Conservation (phyloP, 2,113 vertebrate genomes). For the Sisor rabdophorus region DNA sequence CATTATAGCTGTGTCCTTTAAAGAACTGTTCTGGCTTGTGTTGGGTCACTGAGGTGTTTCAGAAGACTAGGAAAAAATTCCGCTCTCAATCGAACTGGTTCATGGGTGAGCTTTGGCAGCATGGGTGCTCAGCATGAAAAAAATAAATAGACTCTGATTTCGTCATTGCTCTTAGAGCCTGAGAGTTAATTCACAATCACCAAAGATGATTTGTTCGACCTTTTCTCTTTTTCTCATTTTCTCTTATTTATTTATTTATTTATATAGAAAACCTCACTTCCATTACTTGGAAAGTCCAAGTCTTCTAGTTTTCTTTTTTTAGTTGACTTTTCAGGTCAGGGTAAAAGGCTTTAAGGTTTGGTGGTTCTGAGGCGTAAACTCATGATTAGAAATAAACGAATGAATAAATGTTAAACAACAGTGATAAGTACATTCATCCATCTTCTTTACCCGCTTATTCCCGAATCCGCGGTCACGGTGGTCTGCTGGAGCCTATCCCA, state of each 20-base stretch:
- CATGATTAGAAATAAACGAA: too few species aligned
- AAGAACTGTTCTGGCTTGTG: background rate
- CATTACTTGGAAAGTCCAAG: constrained; percentile 6
- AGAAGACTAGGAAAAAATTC: constrained; percentile 11
- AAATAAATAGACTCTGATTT: constrained; percentile 44
- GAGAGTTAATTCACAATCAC: constrained; percentile 16
- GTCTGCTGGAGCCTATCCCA: too few species aligned
- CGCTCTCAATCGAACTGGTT: constrained; percentile 9
- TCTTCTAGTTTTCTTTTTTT: background rate
- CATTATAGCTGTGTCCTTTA: background rate
- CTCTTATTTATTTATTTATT: constrained; percentile 11
- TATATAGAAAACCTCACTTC: background rate
- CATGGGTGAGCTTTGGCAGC: constrained; percentile 15
- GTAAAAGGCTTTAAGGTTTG: too few species aligned
- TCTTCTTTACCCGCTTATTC: too few species aligned
- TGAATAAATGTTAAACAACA: too few species aligned
- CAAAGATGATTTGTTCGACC: constrained; percentile 24
- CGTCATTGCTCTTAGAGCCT: constrained; percentile 5
- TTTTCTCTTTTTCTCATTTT: constrained; percentile 4
- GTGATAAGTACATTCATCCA: too few species aligned
- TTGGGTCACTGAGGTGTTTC: background rate
- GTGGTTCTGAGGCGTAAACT: too few species aligned
- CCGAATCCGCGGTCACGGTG: too few species aligned
- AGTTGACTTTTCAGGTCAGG: too few species aligned
- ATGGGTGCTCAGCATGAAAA: background rate